A percentile compares a stretch with the other conserved stretches of the same genome.
phyloP scores from a whole-genome alignment of 2,797 vertebrate species.

The Anguilla pacifica region DNA sequence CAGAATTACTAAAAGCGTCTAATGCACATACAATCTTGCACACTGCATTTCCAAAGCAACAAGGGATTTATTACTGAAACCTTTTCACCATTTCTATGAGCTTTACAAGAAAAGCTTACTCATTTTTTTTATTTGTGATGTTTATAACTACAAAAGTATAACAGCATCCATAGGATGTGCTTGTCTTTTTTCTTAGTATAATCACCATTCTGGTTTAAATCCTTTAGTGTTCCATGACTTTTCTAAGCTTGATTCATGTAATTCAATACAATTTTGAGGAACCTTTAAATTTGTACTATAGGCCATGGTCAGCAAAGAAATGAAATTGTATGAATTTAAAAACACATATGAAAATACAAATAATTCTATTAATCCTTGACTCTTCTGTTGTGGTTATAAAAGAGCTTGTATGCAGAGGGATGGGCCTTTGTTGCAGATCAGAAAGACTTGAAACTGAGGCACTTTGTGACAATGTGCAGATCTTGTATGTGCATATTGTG shows the following conservation, averaged over 20 bases:
- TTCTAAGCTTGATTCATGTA: neutral
- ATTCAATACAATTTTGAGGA: conserved; percentile 17
- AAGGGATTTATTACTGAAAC: conserved; percentile 13
- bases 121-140: conserved; percentile 28
- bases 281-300: conserved; percentile 7
- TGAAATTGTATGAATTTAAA: conserved; percentile 22
- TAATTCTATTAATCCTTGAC: conserved; percentile 59
- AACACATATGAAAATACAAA: conserved; percentile 39
- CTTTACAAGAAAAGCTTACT: conserved; percentile 23
- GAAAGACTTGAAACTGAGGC: conserved; percentile 64
- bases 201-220: conserved; percentile 8
- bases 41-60: conserved; percentile 40
- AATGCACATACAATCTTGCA: conserved; percentile 49
- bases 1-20: conserved; percentile 19
- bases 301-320: neutral
- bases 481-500: conserved; percentile 66
- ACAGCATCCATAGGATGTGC: conserved; percentile 38
- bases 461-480: conserved; percentile 76
- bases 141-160: conserved; percentile 5
- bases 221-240: neutral
- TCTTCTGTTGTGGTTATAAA: conserved; percentile 48
- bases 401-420: conserved; percentile 24
- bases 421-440: conserved; percentile 60
- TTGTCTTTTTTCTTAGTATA: conserved; percentile 1
- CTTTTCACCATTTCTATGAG: neutral